Conservation (phyloP, 2,797 vertebrate genomes). For the Sebastes vulpes region DNA sequence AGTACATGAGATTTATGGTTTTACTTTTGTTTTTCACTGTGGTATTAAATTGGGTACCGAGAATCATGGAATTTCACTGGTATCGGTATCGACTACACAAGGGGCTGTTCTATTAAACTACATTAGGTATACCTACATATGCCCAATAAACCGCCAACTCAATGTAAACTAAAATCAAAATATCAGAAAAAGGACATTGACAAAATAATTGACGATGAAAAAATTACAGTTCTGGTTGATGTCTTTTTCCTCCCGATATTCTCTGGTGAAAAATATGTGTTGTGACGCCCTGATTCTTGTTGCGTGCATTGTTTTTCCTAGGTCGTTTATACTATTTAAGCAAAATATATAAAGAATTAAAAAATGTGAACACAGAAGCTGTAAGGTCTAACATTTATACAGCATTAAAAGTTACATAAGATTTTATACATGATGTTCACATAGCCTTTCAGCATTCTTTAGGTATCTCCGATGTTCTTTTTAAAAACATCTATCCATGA, state of each 20-base stretch:
- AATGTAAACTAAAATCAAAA: neutral
- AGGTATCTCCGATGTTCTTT: neutral
- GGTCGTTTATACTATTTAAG: neutral
- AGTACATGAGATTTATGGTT: no score
- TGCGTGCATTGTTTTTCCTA: neutral
- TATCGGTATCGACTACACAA: no score
- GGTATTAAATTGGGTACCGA: no score
- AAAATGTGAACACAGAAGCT: neutral
- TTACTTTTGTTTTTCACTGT: no score
- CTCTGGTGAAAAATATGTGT: neutral
- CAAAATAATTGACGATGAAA: neutral
- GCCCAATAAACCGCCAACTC: neutral
- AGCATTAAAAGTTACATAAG: neutral
- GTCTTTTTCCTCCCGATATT: neutral
- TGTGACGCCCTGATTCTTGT: neutral
- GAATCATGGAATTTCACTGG: no score
- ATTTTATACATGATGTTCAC: neutral
- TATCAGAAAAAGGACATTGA: neutral
- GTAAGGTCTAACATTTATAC: neutral
- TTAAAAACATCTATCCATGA: conserved; percentile 24
- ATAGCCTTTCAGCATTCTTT: neutral
- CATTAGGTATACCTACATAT: neutral
- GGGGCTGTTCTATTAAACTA: neutral
- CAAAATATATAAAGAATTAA: neutral
- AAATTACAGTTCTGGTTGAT: neutral